Evolutionary conservation across 2,888 invertebrate genomes (phyloP).

Genomic region (Stegophylla sp.): DNA sequence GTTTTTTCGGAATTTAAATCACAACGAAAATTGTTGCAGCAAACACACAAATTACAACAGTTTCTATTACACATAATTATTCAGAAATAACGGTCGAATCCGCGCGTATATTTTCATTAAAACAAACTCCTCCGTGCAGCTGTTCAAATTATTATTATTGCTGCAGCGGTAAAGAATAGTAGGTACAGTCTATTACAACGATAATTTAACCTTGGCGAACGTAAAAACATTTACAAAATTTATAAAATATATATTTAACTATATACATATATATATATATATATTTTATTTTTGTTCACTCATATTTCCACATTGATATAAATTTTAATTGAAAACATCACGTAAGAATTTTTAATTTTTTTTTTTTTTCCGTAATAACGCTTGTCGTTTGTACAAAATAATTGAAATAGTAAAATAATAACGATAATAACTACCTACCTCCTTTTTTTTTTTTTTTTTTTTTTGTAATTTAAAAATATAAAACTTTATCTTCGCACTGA

Average conservation of each 20-base stretch:
- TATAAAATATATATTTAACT: neutral
- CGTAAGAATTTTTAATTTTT: neutral
- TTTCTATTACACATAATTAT: neutral
- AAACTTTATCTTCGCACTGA: no score
- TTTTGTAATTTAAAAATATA: no score
- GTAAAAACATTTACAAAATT: neutral
- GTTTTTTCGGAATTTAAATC: neutral
- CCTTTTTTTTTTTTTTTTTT: no score
- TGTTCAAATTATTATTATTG: neutral
- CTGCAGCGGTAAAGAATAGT: neutral
- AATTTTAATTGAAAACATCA: constrained; percentile 1
- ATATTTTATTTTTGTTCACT: neutral
- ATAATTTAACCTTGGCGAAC: neutral
- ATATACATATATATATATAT: no score
- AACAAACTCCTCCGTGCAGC: neutral
- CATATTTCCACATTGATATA: neutral
- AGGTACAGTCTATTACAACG: neutral
- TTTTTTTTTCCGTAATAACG: no score
- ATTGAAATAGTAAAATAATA: no score
- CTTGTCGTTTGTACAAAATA: no score
- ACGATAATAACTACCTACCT: no score
- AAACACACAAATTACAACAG: no score
- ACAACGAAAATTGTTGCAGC: no score
- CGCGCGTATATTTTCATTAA: constrained; percentile 6
- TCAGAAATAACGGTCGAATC: neutral